These are phyloP conservation scores for Burhinus bistriatus DNA, from an alignment of 2,113 vertebrate genomes.

Conservation along the genomic window DNA sequence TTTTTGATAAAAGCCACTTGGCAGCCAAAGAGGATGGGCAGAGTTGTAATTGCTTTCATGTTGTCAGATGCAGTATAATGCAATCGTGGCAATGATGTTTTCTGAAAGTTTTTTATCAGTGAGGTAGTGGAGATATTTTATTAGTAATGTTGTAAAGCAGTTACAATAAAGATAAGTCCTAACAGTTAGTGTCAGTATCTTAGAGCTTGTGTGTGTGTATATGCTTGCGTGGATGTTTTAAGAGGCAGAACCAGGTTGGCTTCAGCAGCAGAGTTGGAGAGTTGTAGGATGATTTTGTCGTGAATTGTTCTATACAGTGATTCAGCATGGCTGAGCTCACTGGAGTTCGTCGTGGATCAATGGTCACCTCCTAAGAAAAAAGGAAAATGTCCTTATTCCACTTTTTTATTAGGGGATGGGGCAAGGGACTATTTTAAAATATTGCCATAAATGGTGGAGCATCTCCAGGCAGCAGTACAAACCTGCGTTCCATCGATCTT, in stretches of 20 bases:
- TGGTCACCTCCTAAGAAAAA: not conserved
- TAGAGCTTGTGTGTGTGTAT: not conserved
- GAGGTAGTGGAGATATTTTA: conserved; percentile 1
- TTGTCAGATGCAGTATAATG: not conserved
- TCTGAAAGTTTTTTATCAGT: not conserved
- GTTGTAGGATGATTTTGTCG: not conserved
- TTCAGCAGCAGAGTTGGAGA: not conserved
- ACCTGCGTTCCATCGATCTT: not conserved
- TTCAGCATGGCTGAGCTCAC: not conserved
- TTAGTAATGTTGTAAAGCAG: not conserved
- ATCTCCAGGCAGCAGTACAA: not conserved
- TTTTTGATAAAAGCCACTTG: not conserved
- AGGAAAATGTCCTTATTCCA: not conserved
- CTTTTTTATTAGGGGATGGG: not conserved
- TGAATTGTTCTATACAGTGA: not conserved
- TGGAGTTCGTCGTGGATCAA: not conserved
- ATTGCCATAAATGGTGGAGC: not conserved
- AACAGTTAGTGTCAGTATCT: not conserved
- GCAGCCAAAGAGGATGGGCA: not conserved
- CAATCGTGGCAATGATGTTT: not conserved
- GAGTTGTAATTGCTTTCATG: not conserved
- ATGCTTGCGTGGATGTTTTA: not conserved
- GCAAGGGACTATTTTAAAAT: not conserved
- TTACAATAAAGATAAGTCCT: not conserved
- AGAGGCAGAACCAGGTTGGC: not conserved